Evolutionary conservation across 1,140 invertebrate species (phyloP).

Genomic region (Pseudomyrmex pallidus): DNA sequence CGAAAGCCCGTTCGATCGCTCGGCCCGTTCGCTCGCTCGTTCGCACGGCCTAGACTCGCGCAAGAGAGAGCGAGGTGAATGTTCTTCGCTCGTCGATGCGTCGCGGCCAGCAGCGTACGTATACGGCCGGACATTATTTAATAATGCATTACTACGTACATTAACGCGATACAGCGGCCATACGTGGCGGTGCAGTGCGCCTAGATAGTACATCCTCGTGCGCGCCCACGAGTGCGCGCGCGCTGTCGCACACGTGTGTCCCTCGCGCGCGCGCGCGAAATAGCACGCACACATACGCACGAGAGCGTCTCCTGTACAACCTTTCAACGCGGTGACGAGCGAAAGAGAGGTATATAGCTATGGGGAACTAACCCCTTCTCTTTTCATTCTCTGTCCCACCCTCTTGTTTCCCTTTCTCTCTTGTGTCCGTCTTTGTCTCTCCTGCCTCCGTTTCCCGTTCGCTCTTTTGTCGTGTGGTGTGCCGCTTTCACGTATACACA

Average conservation of each 20-base stretch:
- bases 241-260: slow-evolving; percentile 33
- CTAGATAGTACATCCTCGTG: slow-evolving; percentile 43
- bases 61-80: slow-evolving; percentile 67
- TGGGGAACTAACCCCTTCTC: slow-evolving; percentile 64
- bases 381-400: background rate
- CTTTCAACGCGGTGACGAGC: slow-evolving; percentile 75
- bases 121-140: slow-evolving; percentile 74
- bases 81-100: slow-evolving; percentile 68
- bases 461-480: slow-evolving; percentile 38
- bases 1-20: slow-evolving; percentile 63
- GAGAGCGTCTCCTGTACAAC: slow-evolving; percentile 62
- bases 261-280: slow-evolving; percentile 15
- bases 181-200: slow-evolving; percentile 60
- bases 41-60: slow-evolving; percentile 55
- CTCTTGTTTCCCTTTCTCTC: slow-evolving; percentile 21
- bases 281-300: slow-evolving; percentile 17
- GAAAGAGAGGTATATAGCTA: slow-evolving; percentile 69
- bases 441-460: slow-evolving; percentile 48
- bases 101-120: slow-evolving; percentile 38
- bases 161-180: slow-evolving; percentile 73
- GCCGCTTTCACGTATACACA: slow-evolving; percentile 2
- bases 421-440: slow-evolving; percentile 24
- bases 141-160: slow-evolving; percentile 75
- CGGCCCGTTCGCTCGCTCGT: slow-evolving; percentile 25
- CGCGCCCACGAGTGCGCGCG: slow-evolving; percentile 4